Conservation (phyloP, 1,140 invertebrate species). For the Meloidogyne chitwoodi region DNA sequence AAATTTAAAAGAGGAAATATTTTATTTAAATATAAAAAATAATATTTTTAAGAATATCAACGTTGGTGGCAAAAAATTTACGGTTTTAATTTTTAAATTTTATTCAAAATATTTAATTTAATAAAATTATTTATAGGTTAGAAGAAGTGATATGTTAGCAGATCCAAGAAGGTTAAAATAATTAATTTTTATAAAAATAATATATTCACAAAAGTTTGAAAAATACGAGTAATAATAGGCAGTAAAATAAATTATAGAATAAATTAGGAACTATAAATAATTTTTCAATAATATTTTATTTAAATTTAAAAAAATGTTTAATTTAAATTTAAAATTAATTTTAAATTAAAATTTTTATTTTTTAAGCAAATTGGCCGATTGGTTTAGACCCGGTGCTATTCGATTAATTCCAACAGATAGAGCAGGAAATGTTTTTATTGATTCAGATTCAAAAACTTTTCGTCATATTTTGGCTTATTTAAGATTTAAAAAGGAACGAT, state of each 20-base stretch:
- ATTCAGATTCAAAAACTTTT: slow-evolving; percentile 55
- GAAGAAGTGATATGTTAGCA: slow-evolving; percentile 52
- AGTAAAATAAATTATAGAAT: too few relatives aligned
- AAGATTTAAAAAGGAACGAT: slow-evolving; percentile 57
- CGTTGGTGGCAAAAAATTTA: slow-evolving; percentile 57
- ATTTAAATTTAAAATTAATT: too few relatives aligned
- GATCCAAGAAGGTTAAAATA: slow-evolving; percentile 52
- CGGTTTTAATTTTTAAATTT: slow-evolving; percentile 38
- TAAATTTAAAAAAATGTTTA: too few relatives aligned
- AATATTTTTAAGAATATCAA: slow-evolving; percentile 46
- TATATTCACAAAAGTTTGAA: too few relatives aligned
- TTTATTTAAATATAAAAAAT: neutral
- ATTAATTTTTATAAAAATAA: too few relatives aligned
- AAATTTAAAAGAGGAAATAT: too few relatives aligned
- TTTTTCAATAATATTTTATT: too few relatives aligned
- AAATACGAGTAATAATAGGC: too few relatives aligned
- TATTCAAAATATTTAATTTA: neutral
- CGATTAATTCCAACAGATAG: slow-evolving; percentile 53
- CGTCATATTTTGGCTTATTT: slow-evolving; percentile 56
- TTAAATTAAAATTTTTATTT: neutral
- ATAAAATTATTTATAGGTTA: slow-evolving; percentile 34
- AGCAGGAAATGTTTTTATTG: slow-evolving; percentile 54
- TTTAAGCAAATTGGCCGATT: slow-evolving; percentile 26
- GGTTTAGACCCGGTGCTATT: slow-evolving; percentile 31
- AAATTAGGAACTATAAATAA: too few relatives aligned